phyloP scores from a whole-genome alignment of 1,140 invertebrate genomes.

The Geopemphigus sp. region DNA sequence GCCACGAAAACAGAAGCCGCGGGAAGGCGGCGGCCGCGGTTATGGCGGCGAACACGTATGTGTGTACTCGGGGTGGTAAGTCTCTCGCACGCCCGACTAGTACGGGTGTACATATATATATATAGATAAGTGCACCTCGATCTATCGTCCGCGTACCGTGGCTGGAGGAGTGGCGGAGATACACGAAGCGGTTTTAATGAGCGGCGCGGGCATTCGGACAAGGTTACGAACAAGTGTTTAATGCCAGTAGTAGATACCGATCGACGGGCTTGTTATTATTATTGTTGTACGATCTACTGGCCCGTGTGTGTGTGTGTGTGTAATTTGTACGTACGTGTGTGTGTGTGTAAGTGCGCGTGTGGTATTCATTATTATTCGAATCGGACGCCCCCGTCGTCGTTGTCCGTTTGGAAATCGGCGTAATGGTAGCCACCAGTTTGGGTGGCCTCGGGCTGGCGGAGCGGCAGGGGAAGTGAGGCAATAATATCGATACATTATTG shows the following conservation, averaged over 20 bases:
- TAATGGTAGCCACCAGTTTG: conserved; percentile 39
- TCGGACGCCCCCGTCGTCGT: conserved; percentile 39
- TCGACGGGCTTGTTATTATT: conserved; percentile 46
- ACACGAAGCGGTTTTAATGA: conserved; percentile 44
- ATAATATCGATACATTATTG: conserved; percentile 45
- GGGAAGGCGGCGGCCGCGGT: conserved; percentile 2
- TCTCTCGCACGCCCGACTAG: background rate
- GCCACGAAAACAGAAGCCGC: conserved; percentile 40
- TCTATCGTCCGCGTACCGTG: too few species aligned
- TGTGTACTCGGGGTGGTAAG: background rate
- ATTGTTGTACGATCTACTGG: background rate
- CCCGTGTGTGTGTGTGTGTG: background rate
- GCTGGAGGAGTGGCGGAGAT: background rate
- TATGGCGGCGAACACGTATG: background rate
- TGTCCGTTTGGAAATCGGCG: background rate
- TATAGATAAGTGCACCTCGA: background rate
- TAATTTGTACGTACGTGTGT: background rate
- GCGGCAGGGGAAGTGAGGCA: too few species aligned
- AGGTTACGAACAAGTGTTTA: conserved; percentile 46
- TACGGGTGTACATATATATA: background rate
- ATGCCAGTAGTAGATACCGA: conserved; percentile 36
- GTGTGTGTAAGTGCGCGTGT: too few species aligned
- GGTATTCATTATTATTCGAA: conserved; percentile 5
- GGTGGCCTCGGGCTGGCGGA: conserved; percentile 49
- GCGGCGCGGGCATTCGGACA: conserved; percentile 19